These are phyloP conservation scores for Cladorhizidae sp. DNA, from an alignment of 37 sponge, comb jelly and placozoan species.

Conservation along the genomic window DNA sequence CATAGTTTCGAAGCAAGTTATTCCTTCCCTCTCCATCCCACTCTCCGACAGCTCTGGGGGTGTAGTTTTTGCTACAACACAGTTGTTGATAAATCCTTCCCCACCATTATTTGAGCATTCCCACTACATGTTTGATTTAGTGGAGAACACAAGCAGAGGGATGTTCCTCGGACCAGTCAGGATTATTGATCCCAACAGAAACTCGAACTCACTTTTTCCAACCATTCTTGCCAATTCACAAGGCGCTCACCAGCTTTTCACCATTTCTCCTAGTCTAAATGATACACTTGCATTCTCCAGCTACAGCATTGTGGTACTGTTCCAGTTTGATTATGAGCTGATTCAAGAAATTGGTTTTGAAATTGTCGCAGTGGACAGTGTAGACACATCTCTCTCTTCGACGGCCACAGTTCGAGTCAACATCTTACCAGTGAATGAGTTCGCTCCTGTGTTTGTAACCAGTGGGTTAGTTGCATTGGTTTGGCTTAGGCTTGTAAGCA, in stretches of 20 bases:
- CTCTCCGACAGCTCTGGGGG: constrained; percentile 27
- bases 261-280: background rate
- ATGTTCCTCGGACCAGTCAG: background rate
- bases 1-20: background rate
- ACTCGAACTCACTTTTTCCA: background rate
- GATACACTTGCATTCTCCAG: background rate
- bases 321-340: constrained; percentile 30
- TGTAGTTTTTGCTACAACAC: background rate
- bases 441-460: constrained; percentile 10
- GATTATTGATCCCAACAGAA: constrained; percentile 34
- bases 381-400: background rate
- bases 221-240: background rate
- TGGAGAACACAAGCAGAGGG: background rate
- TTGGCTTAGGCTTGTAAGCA: too few relatives aligned
- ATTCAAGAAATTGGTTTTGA: background rate
- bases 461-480: too few relatives aligned
- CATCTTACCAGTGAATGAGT: constrained; percentile 49
- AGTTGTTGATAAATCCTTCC: background rate
- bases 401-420: constrained; percentile 23
- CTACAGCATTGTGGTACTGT: background rate
- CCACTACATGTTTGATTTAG: background rate
- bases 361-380: constrained; percentile 22
- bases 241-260: background rate
- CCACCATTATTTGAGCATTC: constrained; percentile 23
- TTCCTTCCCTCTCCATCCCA: constrained; percentile 1